Conservation (phyloP, 2,797 vertebrate species). For the Oceanodroma leucorhoa region DNA sequence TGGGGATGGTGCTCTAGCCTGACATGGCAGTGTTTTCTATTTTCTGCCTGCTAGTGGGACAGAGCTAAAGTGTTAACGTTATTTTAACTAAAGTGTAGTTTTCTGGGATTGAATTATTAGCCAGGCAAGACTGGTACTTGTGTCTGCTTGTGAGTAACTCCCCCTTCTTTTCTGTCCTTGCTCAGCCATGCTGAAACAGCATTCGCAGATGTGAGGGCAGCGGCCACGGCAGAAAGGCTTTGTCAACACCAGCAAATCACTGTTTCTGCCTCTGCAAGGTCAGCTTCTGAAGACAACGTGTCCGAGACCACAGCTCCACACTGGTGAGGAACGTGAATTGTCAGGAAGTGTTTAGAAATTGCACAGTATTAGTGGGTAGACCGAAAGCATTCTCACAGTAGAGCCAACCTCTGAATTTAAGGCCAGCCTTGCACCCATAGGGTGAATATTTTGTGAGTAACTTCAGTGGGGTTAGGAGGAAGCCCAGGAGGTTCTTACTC, state of each 20-base stretch:
- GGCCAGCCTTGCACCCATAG: not conserved
- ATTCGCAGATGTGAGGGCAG: not conserved
- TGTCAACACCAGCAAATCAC: slow-evolving; percentile 35
- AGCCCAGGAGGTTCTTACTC: slow-evolving; percentile 19
- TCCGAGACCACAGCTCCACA: not conserved
- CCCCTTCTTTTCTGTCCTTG: not conserved
- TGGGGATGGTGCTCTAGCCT: not conserved
- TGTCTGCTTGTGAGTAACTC: not conserved
- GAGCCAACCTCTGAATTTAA: not conserved
- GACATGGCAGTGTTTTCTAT: not conserved
- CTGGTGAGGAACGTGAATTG: not conserved
- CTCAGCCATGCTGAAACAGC: not conserved
- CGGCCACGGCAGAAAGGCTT: not conserved
- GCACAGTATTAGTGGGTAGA: not conserved
- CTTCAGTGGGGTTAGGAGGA: not conserved
- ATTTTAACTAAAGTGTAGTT: not conserved
- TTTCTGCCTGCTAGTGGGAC: not conserved
- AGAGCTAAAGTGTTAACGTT: not conserved
- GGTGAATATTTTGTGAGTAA: not conserved
- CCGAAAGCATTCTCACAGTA: not conserved
- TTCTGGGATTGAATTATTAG: not conserved
- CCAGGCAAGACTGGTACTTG: not conserved
- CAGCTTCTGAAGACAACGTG: not conserved
- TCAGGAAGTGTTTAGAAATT: not conserved
- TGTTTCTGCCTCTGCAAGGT: slow-evolving; percentile 3